Base-by-base conservation (phyloP, 1,140 invertebrate genomes). In the Steinernema feltiae region DNA sequence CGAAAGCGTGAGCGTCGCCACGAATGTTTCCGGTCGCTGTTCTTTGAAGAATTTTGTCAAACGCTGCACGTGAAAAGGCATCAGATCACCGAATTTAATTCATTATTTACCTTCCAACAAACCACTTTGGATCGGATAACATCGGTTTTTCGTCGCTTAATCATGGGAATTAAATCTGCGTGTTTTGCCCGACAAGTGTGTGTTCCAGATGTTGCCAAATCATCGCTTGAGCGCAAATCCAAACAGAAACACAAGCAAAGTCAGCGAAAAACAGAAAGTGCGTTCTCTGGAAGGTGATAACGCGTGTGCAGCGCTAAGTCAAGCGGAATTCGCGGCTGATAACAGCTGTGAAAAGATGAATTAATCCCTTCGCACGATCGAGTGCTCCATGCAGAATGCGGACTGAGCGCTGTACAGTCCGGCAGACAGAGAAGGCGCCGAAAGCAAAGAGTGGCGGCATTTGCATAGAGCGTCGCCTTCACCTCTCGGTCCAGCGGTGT, bases 301-400 rank as follows among this genome's bases (percentile, higher is more conserved):
- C 7, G 53, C 24, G 3, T 27, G 7, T n/a, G n/a, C n/a, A n/a
- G 15, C 24, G 15, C 53, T 63, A 17, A 63, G 12, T 3, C 53
- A 63, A 63, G 35, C 7, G 35, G 35, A 41, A 41, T 41, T 41
- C 53, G 15, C 53, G 53, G 41, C 53, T 63, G 53, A 63, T 63
- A 63, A 63, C 53, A 63, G 15, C 53, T 63, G 53, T 63, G 53
- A 63, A 63, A 63, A 63, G 53, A 63, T 3, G 53, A 21, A 63
- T n/a, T 63, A 63, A 63, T n/a, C 53, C 53, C 24, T 63, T 7
- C 35, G 35, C 7, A 41, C 35, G 35, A 41, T n/a, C n/a, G n/a
- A n/a, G n/a, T n/a, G n/a, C n/a, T n/a, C n/a, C n/a, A n/a, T n/a
- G n/a, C n/a, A n/a, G n/a, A n/a, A n/a, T n/a, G n/a, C n/a, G n/a